Base-by-base conservation (phyloP, 1,140 invertebrate species). In the Halotydeus destructor region DNA sequence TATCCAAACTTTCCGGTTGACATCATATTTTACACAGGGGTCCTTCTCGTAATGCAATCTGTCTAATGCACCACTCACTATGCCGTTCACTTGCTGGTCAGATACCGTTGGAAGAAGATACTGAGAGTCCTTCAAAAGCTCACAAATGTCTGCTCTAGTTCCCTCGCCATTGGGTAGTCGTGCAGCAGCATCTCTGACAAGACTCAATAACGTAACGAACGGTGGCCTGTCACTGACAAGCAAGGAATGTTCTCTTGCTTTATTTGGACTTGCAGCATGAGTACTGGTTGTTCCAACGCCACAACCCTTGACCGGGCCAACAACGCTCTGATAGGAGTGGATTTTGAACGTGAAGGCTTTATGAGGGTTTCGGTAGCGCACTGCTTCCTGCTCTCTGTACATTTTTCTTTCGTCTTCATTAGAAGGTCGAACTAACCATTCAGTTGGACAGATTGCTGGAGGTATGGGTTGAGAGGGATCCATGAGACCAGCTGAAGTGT, bases 151-250 rank as follows among this genome's bases (percentile, higher is more conserved):
- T 3, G 76, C 72, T 22, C 84, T 61, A 0, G 85, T 88, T 19
- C 88, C 86, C 64, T 93, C 82, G 0, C 86, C 85, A 59, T 65
- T 91, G 1, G 88, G 86, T 43, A 94, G 62, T 32, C 88, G 63
- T 0, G 88, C 84, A 0, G 84, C 80, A 3, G 86, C 82, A 66
- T 94, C 86, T 30, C 85, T 63, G 8, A 94, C 83, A 68, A 50
- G 36, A 57, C 50, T 47, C 49, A 88, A 59, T 54, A 91, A 85
- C 5, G 83, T 85, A 9, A 89, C 84, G 60, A 77, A 88, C 43
- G 85, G 78, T 21, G 86, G 86, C 31, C 86, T 63, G 55, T 81
- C 76, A 3, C 75, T 71, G 1, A 75, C 72, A 37, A 93, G 63
- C 36, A 91, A 65, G 2, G 76, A 76, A 57, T 88, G 82, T 22